Conservation (phyloP, 2,797 vertebrate species). For the Pagetopsis macropterus region DNA sequence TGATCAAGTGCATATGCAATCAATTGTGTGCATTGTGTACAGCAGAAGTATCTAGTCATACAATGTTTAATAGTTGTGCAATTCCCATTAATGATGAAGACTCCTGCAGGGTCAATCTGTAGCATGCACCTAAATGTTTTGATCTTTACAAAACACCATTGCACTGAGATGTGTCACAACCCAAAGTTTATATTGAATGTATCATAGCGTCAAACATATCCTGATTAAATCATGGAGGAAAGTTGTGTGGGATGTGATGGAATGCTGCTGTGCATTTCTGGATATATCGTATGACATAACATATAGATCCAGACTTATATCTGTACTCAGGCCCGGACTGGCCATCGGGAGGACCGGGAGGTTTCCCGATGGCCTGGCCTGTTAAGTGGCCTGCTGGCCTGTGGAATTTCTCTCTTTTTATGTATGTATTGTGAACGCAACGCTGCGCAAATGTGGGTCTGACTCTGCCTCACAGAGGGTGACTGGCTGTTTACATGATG, state of each 20-base stretch:
- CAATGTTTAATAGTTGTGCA: slow-evolving; percentile 7
- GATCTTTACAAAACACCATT: neutral
- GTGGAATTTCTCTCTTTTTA: too few species aligned
- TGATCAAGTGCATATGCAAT: slow-evolving; percentile 44
- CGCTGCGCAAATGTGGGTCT: too few species aligned
- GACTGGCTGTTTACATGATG: too few species aligned
- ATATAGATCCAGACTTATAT: neutral
- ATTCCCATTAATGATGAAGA: slow-evolving; percentile 2
- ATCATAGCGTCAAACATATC: neutral
- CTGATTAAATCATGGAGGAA: neutral
- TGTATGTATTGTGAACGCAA: too few species aligned
- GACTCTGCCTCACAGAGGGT: too few species aligned
- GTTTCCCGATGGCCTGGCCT: too few species aligned
- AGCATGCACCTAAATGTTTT: neutral
- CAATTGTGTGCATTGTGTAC: slow-evolving; percentile 20
- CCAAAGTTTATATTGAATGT: neutral
- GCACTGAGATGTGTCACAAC: neutral
- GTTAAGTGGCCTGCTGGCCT: too few species aligned
- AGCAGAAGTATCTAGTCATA: slow-evolving; percentile 20
- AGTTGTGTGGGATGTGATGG: neutral
- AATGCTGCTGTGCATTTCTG: neutral
- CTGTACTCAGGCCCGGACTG: too few species aligned
- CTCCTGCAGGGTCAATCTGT: neutral
- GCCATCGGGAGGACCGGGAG: too few species aligned
- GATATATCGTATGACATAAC: neutral